Conservation (phyloP, 1,140 invertebrate species). For the Matsumurasca onukii region DNA sequence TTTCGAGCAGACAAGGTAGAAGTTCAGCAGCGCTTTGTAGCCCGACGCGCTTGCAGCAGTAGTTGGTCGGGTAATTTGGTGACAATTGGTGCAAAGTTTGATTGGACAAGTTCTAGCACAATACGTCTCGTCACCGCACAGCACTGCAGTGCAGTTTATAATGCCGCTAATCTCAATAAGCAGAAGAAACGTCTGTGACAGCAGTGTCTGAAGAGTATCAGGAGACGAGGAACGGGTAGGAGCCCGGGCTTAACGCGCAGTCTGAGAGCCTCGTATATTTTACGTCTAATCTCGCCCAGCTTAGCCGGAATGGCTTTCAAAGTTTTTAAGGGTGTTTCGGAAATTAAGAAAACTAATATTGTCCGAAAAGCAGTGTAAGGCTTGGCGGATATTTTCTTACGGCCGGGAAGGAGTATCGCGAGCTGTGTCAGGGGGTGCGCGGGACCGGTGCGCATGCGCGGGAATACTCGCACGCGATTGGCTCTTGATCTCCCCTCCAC, state of each 20-base stretch:
- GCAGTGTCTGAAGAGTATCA: neutral
- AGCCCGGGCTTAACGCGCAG: neutral
- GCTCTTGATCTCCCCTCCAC: neutral
- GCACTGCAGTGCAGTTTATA: neutral
- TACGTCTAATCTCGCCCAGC: slow-evolving; percentile 6
- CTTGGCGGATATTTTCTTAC: slow-evolving; percentile 4
- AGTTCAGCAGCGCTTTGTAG: too few relatives aligned
- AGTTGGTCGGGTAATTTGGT: neutral
- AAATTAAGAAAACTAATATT: slow-evolving; percentile 21
- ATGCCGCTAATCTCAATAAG: slow-evolving; percentile 19
- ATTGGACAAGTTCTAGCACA: slow-evolving; percentile 27
- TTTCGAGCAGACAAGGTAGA: too few relatives aligned
- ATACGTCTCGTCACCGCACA: too few relatives aligned
- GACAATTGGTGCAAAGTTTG: slow-evolving; percentile 24
- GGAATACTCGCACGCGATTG: neutral
- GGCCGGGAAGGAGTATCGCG: neutral
- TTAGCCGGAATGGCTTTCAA: slow-evolving; percentile 13
- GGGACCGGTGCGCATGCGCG: slow-evolving; percentile 1
- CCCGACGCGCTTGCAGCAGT: too few relatives aligned
- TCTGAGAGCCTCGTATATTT: slow-evolving; percentile 16
- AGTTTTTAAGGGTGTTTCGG: neutral
- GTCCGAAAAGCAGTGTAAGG: slow-evolving; percentile 10
- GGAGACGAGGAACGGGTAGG: neutral
- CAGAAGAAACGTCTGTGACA: neutral
- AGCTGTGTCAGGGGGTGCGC: neutral